Evolutionary conservation across 92 coral and sea anemone species (phyloP).

Genomic region (Umimayanthus kanabou): DNA sequence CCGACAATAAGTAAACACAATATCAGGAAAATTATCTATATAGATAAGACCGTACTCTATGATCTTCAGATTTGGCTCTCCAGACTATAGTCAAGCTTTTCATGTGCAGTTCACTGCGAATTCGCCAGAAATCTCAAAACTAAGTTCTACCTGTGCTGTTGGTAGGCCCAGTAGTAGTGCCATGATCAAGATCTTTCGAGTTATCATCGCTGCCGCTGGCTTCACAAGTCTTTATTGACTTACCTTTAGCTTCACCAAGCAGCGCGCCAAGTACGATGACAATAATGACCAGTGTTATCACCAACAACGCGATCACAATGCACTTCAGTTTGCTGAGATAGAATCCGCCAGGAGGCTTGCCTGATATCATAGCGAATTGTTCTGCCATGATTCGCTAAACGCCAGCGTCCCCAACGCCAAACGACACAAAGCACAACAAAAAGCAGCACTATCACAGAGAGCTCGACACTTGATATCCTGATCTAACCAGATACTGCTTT

Average conservation of each 20-base stretch:
- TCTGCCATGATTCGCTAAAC: conserved; percentile 8
- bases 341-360: neutral
- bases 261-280: conserved; percentile 26
- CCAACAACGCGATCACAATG: conserved; percentile 9
- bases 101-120: no score
- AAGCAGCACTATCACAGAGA: neutral
- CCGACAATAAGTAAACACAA: neutral
- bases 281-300: neutral
- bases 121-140: no score
- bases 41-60: neutral
- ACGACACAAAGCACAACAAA: neutral
- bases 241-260: conserved; percentile 3
- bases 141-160: no score
- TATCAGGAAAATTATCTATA: neutral
- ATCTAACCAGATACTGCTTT: neutral
- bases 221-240: no score
- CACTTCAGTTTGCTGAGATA: conserved; percentile 23
- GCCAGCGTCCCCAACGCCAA: neutral
- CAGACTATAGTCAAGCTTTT: no score
- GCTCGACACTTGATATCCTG: neutral
- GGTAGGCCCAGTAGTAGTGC: neutral
- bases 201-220: neutral
- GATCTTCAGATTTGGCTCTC: no score
- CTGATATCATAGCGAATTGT: conserved; percentile 17
- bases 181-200: neutral